These are phyloP conservation scores for Tribolium freemani DNA, from an alignment of 2,888 invertebrate genomes.

Conservation along the genomic window DNA sequence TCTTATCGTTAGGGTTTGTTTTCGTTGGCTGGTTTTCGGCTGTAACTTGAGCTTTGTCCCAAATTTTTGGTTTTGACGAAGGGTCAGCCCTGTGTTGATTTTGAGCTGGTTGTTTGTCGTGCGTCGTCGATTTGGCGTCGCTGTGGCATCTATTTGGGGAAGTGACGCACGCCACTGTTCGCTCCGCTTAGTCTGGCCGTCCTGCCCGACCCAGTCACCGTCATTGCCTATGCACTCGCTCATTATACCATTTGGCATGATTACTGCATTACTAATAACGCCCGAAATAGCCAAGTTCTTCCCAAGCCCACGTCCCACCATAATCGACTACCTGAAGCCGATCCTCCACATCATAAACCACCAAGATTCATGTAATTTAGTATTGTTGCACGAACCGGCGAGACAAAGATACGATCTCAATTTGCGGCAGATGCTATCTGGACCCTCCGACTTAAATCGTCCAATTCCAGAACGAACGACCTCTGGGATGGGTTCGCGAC, in stretches of 20 bases:
- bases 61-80: too few species aligned
- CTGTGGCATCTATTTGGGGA: conserved; percentile 50
- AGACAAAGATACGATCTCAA: conserved; percentile 49
- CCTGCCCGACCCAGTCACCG: conserved; percentile 54
- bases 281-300: conserved; percentile 56
- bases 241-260: conserved; percentile 57
- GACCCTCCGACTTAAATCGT: conserved; percentile 43
- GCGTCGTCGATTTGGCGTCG: conserved; percentile 7
- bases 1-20: too few species aligned
- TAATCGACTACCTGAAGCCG: conserved; percentile 40
- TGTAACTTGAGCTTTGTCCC: too few species aligned
- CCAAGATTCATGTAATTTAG: conserved; percentile 7
- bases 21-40: neutral
- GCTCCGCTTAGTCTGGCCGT: conserved; percentile 56
- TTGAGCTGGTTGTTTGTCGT: neutral
- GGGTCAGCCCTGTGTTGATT: neutral
- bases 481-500: conserved; percentile 25
- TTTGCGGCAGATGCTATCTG: conserved; percentile 49
- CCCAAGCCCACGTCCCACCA: conserved; percentile 39
- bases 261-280: conserved; percentile 59
- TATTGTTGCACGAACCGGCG: conserved; percentile 37
- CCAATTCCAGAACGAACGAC: conserved; percentile 46
- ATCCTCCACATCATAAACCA: conserved; percentile 1
- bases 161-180: conserved; percentile 45
- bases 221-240: conserved; percentile 56